A percentile compares a stretch with the other conserved stretches of the same genome.
Evolutionary conservation across 2,797 vertebrate genomes (phyloP).

Genomic region (Menidia menidia): DNA sequence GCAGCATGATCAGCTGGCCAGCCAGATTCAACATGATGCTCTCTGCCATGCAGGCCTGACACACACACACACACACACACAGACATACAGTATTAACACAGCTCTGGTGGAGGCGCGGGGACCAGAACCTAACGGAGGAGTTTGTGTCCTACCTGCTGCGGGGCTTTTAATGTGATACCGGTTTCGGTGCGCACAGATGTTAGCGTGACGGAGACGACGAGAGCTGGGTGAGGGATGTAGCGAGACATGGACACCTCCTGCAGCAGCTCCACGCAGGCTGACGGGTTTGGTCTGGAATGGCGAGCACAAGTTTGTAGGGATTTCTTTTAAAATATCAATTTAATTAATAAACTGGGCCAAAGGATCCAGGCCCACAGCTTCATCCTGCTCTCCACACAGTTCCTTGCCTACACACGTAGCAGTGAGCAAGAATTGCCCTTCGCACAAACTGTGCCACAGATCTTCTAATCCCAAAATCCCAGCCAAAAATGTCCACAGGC

Average conservation of each 20-base stretch:
- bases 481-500: background rate
- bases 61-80: slow-evolving; percentile 4
- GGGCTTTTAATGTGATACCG: slow-evolving; percentile 95
- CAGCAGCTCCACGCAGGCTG: slow-evolving; percentile 90
- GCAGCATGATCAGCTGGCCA: slow-evolving; percentile 98
- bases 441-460: no score
- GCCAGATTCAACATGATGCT: slow-evolving; percentile 99
- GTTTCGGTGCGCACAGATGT: slow-evolving; percentile 98
- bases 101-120: background rate
- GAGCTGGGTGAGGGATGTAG: slow-evolving; percentile 96
- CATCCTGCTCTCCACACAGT: background rate
- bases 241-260: slow-evolving; percentile 99
- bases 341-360: background rate
- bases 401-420: no score
- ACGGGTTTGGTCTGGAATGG: slow-evolving; percentile 85
- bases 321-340: background rate
- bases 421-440: no score
- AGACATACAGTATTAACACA: background rate
- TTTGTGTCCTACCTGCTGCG: slow-evolving; percentile 89
- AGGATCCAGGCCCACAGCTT: background rate
- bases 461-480: background rate
- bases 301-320: background rate
- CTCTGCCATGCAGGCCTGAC: slow-evolving; percentile 94
- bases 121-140: background rate
- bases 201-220: slow-evolving; percentile 96